Evolutionary conservation across 2,797 vertebrate genomes (phyloP).

Genomic region (Cyclopterus lumpus): DNA sequence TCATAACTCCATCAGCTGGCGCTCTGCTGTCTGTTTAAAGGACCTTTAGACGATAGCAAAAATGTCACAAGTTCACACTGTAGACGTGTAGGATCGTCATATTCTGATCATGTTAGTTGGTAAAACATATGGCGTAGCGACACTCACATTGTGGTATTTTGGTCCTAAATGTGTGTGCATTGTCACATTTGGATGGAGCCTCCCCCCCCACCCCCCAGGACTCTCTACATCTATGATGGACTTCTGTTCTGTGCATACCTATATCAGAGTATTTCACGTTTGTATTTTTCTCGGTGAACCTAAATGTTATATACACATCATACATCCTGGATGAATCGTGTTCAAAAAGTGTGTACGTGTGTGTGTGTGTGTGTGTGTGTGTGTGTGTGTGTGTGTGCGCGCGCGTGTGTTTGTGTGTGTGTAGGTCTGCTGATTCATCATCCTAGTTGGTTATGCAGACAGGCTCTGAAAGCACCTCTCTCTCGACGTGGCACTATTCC

Average conservation of each 20-base stretch:
- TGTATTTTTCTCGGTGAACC: neutral
- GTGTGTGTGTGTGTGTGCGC: conserved; percentile 1
- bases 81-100: too few relatives aligned
- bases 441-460: conserved; percentile 63
- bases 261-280: neutral
- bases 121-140: neutral
- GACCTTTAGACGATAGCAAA: neutral
- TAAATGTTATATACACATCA: neutral
- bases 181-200: neutral
- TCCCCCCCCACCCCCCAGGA: neutral
- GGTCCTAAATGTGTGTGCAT: neutral
- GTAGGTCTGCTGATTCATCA: conserved; percentile 54
- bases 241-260: neutral
- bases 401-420: neutral
- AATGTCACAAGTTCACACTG: neutral
- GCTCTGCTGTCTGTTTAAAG: neutral
- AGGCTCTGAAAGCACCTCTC: conserved; percentile 52
- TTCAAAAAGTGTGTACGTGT: neutral
- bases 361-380: neutral
- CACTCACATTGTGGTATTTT: neutral
- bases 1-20: neutral
- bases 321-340: neutral
- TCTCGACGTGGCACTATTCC: conserved; percentile 50
- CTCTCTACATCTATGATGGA: neutral
- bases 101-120: neutral